A percentile compares a stretch with the other conserved stretches of the same genome.
Evolutionary conservation across 2,797 vertebrate genomes (phyloP).

Genomic region (Heteromormyrus szaboi): DNA sequence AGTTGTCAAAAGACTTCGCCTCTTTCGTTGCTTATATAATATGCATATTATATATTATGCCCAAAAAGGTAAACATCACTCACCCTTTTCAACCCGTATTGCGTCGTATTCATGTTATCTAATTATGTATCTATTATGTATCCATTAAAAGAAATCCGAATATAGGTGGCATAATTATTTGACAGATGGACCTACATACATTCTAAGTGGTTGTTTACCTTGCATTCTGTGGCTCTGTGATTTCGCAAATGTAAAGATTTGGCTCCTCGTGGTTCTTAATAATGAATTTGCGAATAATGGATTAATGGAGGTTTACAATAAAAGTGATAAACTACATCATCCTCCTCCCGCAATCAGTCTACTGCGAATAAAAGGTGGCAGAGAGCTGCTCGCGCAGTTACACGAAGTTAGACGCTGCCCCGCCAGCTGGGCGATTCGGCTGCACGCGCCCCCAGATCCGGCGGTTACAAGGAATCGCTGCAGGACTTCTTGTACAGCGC

Average conservation of each 20-base stretch:
- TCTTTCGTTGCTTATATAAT: background rate
- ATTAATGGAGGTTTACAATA: background rate
- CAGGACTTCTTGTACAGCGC: background rate
- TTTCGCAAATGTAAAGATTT: background rate
- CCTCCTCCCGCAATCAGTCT: background rate
- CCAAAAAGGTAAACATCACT: background rate
- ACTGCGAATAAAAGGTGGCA: background rate
- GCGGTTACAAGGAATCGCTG: background rate
- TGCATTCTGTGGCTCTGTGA: background rate
- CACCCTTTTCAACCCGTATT: background rate
- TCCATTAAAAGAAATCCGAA: background rate
- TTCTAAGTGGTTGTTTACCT: background rate
- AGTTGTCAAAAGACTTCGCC: conserved; percentile 10
- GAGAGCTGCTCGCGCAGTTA: background rate
- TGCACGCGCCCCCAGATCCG: background rate
- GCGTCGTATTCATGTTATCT: background rate
- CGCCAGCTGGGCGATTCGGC: background rate
- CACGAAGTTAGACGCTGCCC: background rate
- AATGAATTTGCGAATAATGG: background rate
- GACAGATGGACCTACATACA: background rate
- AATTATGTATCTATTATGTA: background rate
- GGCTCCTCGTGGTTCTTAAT: background rate
- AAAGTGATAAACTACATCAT: background rate
- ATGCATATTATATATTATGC: background rate
- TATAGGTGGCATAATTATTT: background rate